Evolutionary conservation across 2,888 invertebrate species (phyloP).

Genomic region (Drosophila anceps): DNA sequence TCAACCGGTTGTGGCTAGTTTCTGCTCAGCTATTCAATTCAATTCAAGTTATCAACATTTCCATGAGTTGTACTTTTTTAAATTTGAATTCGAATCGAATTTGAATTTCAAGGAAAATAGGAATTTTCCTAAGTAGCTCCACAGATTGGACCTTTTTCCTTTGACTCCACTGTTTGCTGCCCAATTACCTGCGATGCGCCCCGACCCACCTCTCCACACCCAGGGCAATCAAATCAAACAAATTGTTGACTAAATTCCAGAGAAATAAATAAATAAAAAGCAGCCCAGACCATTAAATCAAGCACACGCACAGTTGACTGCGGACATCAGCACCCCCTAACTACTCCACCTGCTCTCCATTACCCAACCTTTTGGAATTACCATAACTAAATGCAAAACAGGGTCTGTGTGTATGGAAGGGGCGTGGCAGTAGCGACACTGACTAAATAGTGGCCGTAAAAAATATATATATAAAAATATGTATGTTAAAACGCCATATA

Average conservation of each 20-base stretch:
- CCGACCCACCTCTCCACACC: background rate
- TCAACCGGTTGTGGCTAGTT: background rate
- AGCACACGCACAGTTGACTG: slow-evolving; percentile 62
- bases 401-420: background rate
- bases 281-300: slow-evolving; percentile 64
- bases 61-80: too few relatives aligned
- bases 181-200: slow-evolving; percentile 37
- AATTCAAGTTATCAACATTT: background rate
- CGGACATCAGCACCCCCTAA: background rate
- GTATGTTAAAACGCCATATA: background rate
- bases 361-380: slow-evolving; percentile 45
- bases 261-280: slow-evolving; percentile 70
- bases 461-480: slow-evolving; percentile 21
- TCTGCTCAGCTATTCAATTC: background rate
- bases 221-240: slow-evolving; percentile 73
- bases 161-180: slow-evolving; percentile 27
- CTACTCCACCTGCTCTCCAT: background rate
- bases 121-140: background rate
- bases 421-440: slow-evolving; percentile 43
- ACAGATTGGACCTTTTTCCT: background rate
- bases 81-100: background rate
- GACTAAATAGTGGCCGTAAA: slow-evolving; percentile 42
- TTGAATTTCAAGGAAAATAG: background rate
- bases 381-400: slow-evolving; percentile 68
- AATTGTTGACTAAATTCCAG: slow-evolving; percentile 78